Base-by-base conservation (phyloP, 2,888 invertebrate genomes). In the Thalpophila matura region DNA sequence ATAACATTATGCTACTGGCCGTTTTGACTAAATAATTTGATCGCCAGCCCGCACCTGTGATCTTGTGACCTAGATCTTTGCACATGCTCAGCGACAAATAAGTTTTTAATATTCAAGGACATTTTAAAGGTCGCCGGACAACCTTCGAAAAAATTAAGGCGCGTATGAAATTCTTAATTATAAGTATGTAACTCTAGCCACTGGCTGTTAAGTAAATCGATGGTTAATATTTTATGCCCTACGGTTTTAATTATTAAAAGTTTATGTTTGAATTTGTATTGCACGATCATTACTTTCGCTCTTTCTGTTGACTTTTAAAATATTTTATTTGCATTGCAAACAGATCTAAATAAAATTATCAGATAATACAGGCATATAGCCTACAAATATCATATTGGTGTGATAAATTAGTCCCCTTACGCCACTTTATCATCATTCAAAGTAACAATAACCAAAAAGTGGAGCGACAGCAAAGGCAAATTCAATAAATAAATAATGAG, bases 401-500 rank as follows among this genome's bases (percentile, higher is more conserved):
- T 45, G 43, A 65, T 47, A 55, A 70, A 75, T 71, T 53, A 63
- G 31, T 61, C 63, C 29, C 50, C 51, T 71, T 67, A 64, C 61
- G 68, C 59, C 47, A 63, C 54, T 69, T 70, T 59, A 79, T 79
- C 64, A 70, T 65, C 49, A 74, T 76, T 70, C 46, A 70, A 57
- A 58, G 58, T 57, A 69, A 80, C 64, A 74, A 76, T 76, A 81
- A 79, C 74, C 71, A 77, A 83, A 84, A 84, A 81, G 70, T 82
- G 56, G 81, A 80, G 66, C 80, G 66, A 60, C 70, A 68, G 77
- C 70, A 72, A 75, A 79, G 72, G 80, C 79, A 80, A 83, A 86
- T 83, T 79, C 82, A 79, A 82, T 88, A 85, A 86, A 87, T 88
- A 87, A 82, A 71, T 86, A 83, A 87, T 81, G 68, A 83, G 81